phyloP scores from a whole-genome alignment of 2,113 vertebrate genomes.

The Perognathus longimembris region DNA sequence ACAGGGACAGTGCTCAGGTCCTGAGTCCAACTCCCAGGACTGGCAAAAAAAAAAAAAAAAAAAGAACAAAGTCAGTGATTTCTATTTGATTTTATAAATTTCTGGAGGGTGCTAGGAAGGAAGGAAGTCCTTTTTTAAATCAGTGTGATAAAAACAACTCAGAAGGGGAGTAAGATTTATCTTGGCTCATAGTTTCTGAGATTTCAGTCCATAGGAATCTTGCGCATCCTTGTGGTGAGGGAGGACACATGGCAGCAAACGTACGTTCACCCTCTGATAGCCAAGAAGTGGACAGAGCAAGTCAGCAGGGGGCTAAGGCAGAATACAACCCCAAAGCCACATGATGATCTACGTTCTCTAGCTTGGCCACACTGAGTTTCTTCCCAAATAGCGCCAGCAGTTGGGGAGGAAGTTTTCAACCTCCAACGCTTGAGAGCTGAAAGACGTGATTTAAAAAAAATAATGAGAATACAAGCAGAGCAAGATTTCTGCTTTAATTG shows the following conservation, averaged over 20 bases:
- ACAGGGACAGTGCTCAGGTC: too few relatives aligned
- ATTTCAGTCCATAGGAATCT: neutral
- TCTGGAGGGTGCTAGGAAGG: slow-evolving; percentile 16
- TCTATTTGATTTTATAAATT: neutral
- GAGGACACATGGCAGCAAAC: neutral
- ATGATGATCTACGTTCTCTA: neutral
- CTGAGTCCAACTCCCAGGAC: too few relatives aligned
- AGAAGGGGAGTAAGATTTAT: neutral
- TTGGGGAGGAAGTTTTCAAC: neutral
- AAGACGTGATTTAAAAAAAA: slow-evolving; percentile 19
- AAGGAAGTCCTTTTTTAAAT: neutral
- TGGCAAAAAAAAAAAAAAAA: too few relatives aligned
- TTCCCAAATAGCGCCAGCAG: neutral
- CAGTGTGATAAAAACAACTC: neutral
- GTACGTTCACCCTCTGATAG: neutral
- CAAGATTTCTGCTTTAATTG: slow-evolving; percentile 26
- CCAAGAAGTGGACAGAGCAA: neutral
- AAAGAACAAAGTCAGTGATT: slow-evolving; percentile 15
- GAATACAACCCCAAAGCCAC: neutral
- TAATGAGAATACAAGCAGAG: neutral
- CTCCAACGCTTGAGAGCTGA: slow-evolving; percentile 6
- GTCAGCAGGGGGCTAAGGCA: neutral
- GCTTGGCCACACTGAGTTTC: neutral
- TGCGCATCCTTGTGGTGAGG: neutral
- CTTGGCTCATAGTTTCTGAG: neutral